These are phyloP conservation scores for Dendrolimus houi DNA, from an alignment of 2,888 invertebrate genomes.

Conservation along the genomic window DNA sequence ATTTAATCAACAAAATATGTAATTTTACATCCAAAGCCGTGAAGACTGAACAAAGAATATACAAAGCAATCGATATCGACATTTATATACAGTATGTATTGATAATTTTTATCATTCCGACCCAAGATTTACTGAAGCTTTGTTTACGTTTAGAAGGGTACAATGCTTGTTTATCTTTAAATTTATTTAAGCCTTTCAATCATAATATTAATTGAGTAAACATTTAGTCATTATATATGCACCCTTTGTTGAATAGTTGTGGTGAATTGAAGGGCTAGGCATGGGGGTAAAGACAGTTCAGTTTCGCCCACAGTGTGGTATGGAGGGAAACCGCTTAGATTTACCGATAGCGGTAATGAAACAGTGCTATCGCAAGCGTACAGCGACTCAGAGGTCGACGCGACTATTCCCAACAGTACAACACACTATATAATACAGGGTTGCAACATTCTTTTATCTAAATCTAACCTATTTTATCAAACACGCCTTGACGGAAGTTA, in stretches of 20 bases:
- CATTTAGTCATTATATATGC: neutral
- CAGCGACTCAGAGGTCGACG: constrained; percentile 17
- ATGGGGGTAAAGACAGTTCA: neutral
- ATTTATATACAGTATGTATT: too few species aligned
- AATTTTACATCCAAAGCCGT: too few species aligned
- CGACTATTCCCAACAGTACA: constrained; percentile 4
- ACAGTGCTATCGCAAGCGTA: constrained; percentile 28
- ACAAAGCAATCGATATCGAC: too few species aligned
- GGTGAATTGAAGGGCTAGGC: neutral
- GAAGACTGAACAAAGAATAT: too few species aligned
- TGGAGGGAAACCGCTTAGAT: constrained; percentile 15
- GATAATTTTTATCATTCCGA: too few species aligned
- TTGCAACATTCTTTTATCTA: neutral
- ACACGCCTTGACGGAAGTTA: too few species aligned
- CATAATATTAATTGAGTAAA: neutral
- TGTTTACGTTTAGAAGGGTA: too few species aligned
- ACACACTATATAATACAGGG: neutral
- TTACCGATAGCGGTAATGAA: constrained; percentile 32
- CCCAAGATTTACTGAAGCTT: too few species aligned
- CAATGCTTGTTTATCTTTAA: too few species aligned
- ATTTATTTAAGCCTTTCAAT: neutral
- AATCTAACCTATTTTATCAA: neutral
- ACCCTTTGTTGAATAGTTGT: constrained; percentile 4
- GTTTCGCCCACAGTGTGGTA: constrained; percentile 5
- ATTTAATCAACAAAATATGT: too few species aligned